Evolutionary conservation across 2,113 vertebrate species (phyloP).

Genomic region (Chloebia gouldiae): DNA sequence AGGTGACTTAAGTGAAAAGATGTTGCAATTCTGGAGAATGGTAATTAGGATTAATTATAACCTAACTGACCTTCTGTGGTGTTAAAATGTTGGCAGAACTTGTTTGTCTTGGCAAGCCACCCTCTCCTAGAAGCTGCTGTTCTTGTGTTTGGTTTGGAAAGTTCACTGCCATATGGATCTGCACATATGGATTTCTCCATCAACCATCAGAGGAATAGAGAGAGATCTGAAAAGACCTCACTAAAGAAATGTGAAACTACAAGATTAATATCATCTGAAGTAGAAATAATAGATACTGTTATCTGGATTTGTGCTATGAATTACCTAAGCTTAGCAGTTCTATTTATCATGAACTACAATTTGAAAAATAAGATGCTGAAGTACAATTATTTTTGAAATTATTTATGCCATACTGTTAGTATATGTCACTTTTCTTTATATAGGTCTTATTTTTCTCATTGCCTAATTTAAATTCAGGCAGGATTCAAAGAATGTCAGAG

Average conservation of each 20-base stretch:
- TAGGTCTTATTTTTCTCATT: neutral
- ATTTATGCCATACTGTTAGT: neutral
- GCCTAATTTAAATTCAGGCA: neutral
- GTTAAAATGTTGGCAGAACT: constrained; percentile 38
- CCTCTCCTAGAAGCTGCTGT: neutral
- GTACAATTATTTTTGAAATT: neutral
- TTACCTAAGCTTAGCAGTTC: neutral
- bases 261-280: neutral
- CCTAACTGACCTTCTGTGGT: constrained; percentile 37
- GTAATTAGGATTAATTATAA: constrained; percentile 50
- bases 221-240: neutral
- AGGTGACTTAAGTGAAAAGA: neutral
- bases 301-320: neutral
- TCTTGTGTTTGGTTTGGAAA: neutral
- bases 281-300: neutral
- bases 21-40: constrained; percentile 10
- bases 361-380: neutral
- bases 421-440: neutral
- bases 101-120: constrained; percentile 47
- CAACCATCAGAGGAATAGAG: neutral
- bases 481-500: neutral
- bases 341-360: neutral
- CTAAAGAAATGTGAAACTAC: neutral
- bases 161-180: neutral
- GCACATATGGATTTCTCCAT: neutral